Base-by-base conservation (phyloP, 2,888 invertebrate genomes). In the Synergus gifuensis region DNA sequence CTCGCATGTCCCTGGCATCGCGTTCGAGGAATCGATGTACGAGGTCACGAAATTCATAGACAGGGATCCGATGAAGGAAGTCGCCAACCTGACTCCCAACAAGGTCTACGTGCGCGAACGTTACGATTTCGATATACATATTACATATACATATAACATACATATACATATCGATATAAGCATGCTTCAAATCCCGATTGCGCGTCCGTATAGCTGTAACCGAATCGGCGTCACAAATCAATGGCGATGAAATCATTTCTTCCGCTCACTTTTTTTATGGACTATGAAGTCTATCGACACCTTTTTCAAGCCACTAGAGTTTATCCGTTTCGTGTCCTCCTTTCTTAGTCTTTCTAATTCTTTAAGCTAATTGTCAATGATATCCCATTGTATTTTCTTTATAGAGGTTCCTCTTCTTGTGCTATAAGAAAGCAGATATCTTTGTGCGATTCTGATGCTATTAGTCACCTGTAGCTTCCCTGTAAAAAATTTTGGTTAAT, bases 1-100 rank as follows among this genome's bases (percentile, higher is more conserved):
- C 78, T 62, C 76, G 79, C 69, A 82, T 82, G 76, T 82, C 58
- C 22, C n/a, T 8, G 76, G 78, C 82, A 82, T 79, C 69, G 79
- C 67, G 83, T 87, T 85, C 84, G 84, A 73, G 81, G 84, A 86
- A 86, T 85, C 85, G 83, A 84, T 84, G 76, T 82, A 80, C 83
- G 86, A 86, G 86, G 86, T 84, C 85, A 85, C 82, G 82, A 85
- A 85, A 85, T 85, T 86, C 83, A 81, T 84, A 83, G 84, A 82
- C 78, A 77, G 63, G 77, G 82, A 80, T 78, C 54, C 54, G 73
- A 49, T 73, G 64, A 78, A 60, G 79, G 77, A 64, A 73, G 81
- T 66, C 79, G 69, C 62, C 54, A 66, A 18, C 62, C 73, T 54
- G 73, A 73, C 73, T 73, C 54, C 40, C 54, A 73, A 73, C 73